Conservation (phyloP, 2,113 vertebrate genomes). For the Odontesthes bonariensis region DNA sequence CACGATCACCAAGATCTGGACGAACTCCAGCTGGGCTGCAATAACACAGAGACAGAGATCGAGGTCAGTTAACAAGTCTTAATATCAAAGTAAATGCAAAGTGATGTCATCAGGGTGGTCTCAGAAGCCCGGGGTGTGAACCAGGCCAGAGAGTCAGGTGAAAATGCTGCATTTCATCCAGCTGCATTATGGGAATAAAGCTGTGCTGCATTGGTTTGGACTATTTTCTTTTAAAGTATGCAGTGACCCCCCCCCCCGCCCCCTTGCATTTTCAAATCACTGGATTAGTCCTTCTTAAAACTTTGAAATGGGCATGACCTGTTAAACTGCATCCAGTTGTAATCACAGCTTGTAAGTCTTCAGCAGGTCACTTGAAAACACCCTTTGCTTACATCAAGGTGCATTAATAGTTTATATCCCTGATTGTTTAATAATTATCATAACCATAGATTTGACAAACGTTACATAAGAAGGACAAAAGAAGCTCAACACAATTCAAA, state of each 20-base stretch:
- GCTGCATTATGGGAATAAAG: not conserved
- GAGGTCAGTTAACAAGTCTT: not conserved
- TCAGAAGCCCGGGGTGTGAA: no score
- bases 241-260: no score
- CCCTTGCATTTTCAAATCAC: no score
- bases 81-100: no score
- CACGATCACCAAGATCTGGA: conserved; percentile 97
- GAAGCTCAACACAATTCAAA: no score
- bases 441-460: no score
- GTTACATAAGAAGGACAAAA: no score
- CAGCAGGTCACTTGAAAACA: not conserved
- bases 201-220: not conserved
- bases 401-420: not conserved
- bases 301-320: not conserved
- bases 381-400: not conserved
- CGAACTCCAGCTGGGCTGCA: conserved; percentile 96
- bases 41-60: not conserved
- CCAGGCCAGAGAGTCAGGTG: not conserved
- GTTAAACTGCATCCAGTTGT: not conserved
- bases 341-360: not conserved
- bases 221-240: no score
- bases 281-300: not conserved
- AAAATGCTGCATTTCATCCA: not conserved
- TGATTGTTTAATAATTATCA: not conserved
- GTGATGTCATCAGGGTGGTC: no score